Percentiles rank a stretch among this genome's conserved stretches.
These are phyloP conservation scores for Euthynnus affinis DNA, from an alignment of 2,797 vertebrate species.

Conservation along the genomic window DNA sequence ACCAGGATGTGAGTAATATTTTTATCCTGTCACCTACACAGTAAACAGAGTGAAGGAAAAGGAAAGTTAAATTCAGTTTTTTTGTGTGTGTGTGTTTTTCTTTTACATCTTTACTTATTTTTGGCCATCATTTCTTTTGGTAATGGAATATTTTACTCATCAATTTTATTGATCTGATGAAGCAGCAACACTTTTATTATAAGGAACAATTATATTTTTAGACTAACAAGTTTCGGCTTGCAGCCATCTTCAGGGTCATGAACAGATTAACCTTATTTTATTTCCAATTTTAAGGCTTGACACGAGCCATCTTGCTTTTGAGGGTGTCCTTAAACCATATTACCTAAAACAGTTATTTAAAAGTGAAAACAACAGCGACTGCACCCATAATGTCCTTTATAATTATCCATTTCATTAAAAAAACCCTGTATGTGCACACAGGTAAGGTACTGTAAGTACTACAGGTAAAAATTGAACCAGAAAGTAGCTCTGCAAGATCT, in stretches of 20 bases:
- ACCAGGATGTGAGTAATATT: constrained; percentile 94
- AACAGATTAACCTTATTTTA: background rate
- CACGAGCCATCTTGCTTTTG: too few relatives aligned
- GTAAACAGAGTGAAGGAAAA: constrained; percentile 10
- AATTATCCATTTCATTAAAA: background rate
- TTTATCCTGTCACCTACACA: background rate
- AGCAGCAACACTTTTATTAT: too few relatives aligned
- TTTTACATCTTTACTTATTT: too few relatives aligned
- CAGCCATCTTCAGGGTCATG: background rate
- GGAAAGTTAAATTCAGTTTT: too few relatives aligned
- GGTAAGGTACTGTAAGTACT: background rate
- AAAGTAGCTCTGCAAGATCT: background rate
- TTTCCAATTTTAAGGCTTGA: too few relatives aligned
- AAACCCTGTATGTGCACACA: background rate
- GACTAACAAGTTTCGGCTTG: background rate
- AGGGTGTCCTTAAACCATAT: background rate
- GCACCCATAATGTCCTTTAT: background rate
- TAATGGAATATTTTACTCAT: too few relatives aligned
- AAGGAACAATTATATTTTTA: too few relatives aligned
- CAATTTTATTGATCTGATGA: too few relatives aligned
- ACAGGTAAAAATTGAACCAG: too few relatives aligned
- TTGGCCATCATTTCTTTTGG: too few relatives aligned
- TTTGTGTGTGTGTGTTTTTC: too few relatives aligned
- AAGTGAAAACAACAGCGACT: constrained; percentile 10
- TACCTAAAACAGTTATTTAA: background rate